Percentiles rank a stretch among this genome's conserved stretches.
These are phyloP conservation scores for Rhabditoides inermis DNA, from an alignment of 2,888 invertebrate genomes.

Conservation along the genomic window DNA sequence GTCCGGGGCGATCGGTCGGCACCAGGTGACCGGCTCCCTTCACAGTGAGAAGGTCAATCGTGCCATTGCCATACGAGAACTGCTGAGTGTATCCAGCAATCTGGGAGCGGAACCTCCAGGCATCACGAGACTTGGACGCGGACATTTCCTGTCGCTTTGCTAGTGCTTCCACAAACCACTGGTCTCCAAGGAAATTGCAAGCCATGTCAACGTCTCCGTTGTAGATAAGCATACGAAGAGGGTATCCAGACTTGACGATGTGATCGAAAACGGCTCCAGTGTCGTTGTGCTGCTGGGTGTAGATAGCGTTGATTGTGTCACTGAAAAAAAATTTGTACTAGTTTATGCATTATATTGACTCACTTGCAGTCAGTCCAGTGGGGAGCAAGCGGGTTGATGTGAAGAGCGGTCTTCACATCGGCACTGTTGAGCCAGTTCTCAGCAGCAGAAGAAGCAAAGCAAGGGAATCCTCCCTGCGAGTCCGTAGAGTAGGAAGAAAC, in stretches of 20 bases:
- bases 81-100: constrained; percentile 42
- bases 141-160: constrained; percentile 18
- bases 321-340: too few relatives aligned
- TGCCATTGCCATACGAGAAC: constrained; percentile 18
- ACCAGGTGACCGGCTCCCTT: constrained; percentile 71
- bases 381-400: constrained; percentile 16
- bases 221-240: constrained; percentile 36
- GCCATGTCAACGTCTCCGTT: constrained; percentile 42
- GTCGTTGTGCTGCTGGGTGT: constrained; percentile 41
- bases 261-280: constrained; percentile 37
- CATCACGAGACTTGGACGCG: constrained; percentile 15
- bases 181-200: constrained; percentile 42
- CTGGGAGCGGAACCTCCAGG: constrained; percentile 25
- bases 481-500: constrained; percentile 22
- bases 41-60: constrained; percentile 39
- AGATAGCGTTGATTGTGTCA: constrained; percentile 30
- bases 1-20: constrained; percentile 71
- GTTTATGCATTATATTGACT: too few relatives aligned
- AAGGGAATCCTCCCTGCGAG: constrained; percentile 30
- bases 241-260: constrained; percentile 27
- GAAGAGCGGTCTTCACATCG: constrained; percentile 22
- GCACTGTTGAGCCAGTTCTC: constrained; percentile 17
- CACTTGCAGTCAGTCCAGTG: constrained; percentile 22
- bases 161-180: constrained; percentile 40
- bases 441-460: constrained; percentile 27